Base-by-base conservation (phyloP, 2,797 vertebrate species). In the Fistularia tabacaria region DNA sequence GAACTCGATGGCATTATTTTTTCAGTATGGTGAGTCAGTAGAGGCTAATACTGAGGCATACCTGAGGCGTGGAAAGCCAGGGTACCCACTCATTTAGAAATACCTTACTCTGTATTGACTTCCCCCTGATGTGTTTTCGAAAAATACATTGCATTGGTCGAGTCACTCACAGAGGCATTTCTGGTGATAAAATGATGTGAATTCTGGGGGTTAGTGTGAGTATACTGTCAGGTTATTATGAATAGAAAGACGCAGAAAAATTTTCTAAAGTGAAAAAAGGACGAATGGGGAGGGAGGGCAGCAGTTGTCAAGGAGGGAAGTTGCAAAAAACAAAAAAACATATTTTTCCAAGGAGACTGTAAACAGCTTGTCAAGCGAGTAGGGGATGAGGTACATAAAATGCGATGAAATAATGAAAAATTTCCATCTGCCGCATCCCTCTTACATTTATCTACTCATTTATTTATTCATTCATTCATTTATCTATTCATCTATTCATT, bases 241-340 rank as follows among this genome's bases (percentile, higher is more conserved):
- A 71, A 43, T 54, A 66, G 54, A 72, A 62, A 57, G 64, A 42
- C 0, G 6, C 60, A 43, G 47, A 73, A 59, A 59, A 45, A 60
- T 59, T 13, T 45, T 13, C n/a, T 57, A 9, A 9, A 14, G 47
- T 48, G 53, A 67, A 75, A 64, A 36, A 46, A 65, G 66, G 74
- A 77, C 72, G 65, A 49, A 5, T n/a, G 69, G 62, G 69, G 64
- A 59, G 48, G 44, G 44, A 62, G 64, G 43, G 54, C 11, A 1
- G 62, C 59, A 64, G 59, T 70, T 75, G 58, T 57, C 39, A 60
- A 0, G 51, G 62, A 79, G 47, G 47, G 41, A 73, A 68, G 74
- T 68, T 14, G 51, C 37, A 53, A 64, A 71, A 54, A 79, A 50
- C 63, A 42, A 65, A 41, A 40, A 57, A 7, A 3, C 64, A 47